These are phyloP conservation scores for Drosophila tani DNA, from an alignment of 1,140 invertebrate genomes.

Conservation along the genomic window DNA sequence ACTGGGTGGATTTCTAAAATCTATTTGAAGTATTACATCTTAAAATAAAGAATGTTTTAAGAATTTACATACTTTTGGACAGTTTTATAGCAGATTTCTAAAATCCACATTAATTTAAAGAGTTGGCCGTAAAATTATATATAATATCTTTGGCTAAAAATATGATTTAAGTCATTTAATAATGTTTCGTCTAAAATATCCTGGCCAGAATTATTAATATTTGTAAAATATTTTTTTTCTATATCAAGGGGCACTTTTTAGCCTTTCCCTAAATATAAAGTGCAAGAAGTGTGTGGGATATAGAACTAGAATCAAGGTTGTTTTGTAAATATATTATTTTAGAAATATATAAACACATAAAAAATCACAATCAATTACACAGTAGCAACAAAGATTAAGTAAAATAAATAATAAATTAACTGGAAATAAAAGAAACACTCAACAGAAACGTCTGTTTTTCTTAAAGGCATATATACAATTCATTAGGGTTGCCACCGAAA, in stretches of 20 bases:
- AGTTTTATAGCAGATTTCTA: background rate
- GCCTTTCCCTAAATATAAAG: background rate
- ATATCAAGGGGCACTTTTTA: background rate
- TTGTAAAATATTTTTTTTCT: background rate
- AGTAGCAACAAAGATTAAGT: background rate
- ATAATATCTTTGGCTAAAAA: background rate
- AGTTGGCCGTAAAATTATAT: background rate
- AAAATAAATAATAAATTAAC: background rate
- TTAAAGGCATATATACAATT: background rate
- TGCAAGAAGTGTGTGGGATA: background rate
- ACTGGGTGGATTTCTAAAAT: background rate
- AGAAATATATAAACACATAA: background rate
- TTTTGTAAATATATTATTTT: conserved; percentile 2
- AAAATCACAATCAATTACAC: background rate
- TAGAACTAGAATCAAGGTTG: background rate
- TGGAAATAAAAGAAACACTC: background rate
- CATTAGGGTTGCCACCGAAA: background rate
- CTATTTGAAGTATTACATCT: background rate
- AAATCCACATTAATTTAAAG: background rate
- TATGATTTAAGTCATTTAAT: background rate
- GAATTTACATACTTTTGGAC: background rate
- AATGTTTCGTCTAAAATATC: background rate
- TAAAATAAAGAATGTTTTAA: background rate
- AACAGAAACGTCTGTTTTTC: background rate
- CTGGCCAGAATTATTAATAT: background rate